Percentiles rank a stretch among this genome's conserved stretches.
Conservation (phyloP, 37 sponge, comb jelly and placozoan genomes). For the Hexactinellida sp. region DNA sequence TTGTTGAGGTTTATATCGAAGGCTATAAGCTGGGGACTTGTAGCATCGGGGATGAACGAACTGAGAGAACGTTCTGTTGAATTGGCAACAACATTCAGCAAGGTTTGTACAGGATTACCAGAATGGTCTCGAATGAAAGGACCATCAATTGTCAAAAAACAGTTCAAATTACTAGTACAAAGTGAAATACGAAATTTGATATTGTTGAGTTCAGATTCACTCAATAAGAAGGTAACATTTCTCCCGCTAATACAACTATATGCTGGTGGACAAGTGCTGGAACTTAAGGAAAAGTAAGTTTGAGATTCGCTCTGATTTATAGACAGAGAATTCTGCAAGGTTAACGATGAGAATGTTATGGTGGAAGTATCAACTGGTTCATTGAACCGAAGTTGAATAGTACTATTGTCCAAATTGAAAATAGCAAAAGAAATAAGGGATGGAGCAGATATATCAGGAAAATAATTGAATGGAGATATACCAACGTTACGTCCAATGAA, state of each 20-base stretch:
- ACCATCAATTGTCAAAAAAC: neutral
- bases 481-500: neutral
- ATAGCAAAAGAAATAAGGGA: constrained; percentile 27
- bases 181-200: neutral
- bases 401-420: constrained; percentile 38
- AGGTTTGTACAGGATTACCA: constrained; percentile 19
- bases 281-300: neutral
- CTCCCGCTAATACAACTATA: neutral
- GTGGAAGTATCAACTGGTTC: constrained; percentile 62
- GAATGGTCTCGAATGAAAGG: constrained; percentile 40
- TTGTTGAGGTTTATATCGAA: constrained; percentile 48
- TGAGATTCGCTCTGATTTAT: constrained; percentile 27
- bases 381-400: constrained; percentile 48
- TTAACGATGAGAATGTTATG: constrained; percentile 27
- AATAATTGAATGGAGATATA: constrained; percentile 11
- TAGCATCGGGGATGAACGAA: constrained; percentile 30
- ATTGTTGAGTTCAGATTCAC: neutral
- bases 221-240: neutral
- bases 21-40: constrained; percentile 27
- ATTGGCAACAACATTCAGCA: neutral
- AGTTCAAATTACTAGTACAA: neutral
- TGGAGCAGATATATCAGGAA: constrained; percentile 50
- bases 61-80: neutral
- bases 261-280: neutral
- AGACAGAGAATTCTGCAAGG: constrained; percentile 32